phyloP scores from a whole-genome alignment of 2,797 vertebrate genomes.

The Tamandua tetradactyla region DNA sequence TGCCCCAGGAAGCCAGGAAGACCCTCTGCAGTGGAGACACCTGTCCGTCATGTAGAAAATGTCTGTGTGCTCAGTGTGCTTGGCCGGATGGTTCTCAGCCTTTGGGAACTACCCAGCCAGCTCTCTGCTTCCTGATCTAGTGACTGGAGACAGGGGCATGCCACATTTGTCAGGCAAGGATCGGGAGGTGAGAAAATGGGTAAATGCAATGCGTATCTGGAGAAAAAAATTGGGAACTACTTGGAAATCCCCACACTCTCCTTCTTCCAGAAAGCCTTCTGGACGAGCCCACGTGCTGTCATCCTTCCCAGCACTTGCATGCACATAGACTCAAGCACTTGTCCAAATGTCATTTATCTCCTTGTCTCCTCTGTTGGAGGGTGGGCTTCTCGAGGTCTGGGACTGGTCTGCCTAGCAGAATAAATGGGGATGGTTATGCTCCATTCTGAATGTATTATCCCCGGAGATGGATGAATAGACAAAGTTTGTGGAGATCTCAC shows the following conservation, averaged over 20 bases:
- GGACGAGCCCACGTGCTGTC: constrained; percentile 8
- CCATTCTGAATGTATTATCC: neutral
- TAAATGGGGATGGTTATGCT: neutral
- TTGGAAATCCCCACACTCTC: constrained; percentile 62
- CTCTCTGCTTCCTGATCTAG: neutral
- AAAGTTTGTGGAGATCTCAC: neutral
- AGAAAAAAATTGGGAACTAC: neutral
- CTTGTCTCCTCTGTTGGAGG: neutral
- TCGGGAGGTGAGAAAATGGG: constrained; percentile 53
- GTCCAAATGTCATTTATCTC: neutral
- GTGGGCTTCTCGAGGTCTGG: neutral
- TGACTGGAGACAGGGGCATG: neutral
- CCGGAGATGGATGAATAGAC: neutral
- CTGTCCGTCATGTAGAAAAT: neutral
- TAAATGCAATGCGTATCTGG: constrained; percentile 35
- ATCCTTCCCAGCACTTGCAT: neutral
- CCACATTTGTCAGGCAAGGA: neutral
- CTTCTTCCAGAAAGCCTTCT: constrained; percentile 65
- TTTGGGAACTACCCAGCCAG: neutral
- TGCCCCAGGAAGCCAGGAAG: neutral
- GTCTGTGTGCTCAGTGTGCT: neutral
- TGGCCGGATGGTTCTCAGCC: neutral
- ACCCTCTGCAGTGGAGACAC: neutral
- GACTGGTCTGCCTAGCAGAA: neutral
- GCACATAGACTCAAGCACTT: neutral